Base-by-base conservation (phyloP, 2,797 vertebrate species). In the Scarus forsteni region DNA sequence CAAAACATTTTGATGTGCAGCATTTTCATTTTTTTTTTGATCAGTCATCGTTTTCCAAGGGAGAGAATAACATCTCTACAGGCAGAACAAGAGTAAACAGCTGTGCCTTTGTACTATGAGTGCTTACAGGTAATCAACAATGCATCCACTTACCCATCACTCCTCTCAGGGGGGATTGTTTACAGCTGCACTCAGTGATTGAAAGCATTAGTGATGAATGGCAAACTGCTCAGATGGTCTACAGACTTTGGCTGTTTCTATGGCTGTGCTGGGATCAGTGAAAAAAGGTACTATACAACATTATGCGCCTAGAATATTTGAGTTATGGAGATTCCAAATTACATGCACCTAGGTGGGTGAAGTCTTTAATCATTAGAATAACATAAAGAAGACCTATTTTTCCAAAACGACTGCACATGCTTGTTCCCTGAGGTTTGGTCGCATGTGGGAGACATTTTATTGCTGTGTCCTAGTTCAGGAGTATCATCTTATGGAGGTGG, bases 81-180 rank as follows among this genome's bases (percentile, higher is more conserved):
- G 85, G 82, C 85, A 73, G 73, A 87, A 86, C 77, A 75, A 88
- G 84, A 87, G 88, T 88, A 91, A 92, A 90, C 93, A 94, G 91
- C 92, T 93, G 92, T 80, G 85, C 88, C 88, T 93, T 93, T 94
- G 88, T 93, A 81, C 92, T 80, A 81, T 78, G 85, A 90, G 88
- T 84, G 86, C 85, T 91, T 92, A 89, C 92, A 93, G 92, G 91
- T 94, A 93, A 93, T 93, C 89, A 93, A 90, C 91, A 92, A 90
- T 92, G 88, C 92, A 93, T 92, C 88, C 93, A 94, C 92, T 94
- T 92, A 93, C 84, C 88, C 87, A 85, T 80, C 85, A 85, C 89
- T 88, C 89, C 81, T 88, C 90, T 88, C 89, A 89, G 88, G 89
- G 86, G 88, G 85, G 88, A 92, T 90, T 86, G 89, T 92, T 92